Conservation (phyloP, 2,113 vertebrate genomes). For the Corythornis madagascariensis region DNA sequence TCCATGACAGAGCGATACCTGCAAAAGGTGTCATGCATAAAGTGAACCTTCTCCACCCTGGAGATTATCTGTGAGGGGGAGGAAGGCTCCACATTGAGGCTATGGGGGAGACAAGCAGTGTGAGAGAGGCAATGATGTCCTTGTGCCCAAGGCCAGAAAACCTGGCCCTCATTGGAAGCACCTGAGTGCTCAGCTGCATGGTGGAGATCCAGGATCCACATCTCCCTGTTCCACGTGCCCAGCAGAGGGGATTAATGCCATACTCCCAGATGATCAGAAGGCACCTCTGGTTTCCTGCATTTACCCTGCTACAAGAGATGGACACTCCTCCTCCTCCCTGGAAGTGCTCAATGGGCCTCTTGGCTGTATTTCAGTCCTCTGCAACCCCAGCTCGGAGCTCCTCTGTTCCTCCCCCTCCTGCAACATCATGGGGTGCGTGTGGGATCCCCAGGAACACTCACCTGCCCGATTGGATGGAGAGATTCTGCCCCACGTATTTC, state of each 20-base stretch:
- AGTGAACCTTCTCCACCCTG: neutral
- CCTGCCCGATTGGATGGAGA: conserved; percentile 87
- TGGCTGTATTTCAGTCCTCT: neutral
- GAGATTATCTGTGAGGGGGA: accelerated
- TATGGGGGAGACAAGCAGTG: neutral
- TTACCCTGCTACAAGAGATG: neutral
- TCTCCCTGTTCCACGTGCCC: accelerated
- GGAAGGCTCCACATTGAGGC: neutral
- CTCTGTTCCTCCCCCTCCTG: neutral
- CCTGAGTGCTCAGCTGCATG: accelerated
- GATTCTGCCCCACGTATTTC: conserved; percentile 87
- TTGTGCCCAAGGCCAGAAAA: neutral
- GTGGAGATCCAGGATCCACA: neutral
- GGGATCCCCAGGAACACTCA: conserved; percentile 34
- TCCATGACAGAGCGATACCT: conserved; percentile 84
- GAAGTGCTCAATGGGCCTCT: neutral
- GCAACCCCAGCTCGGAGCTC: neutral
- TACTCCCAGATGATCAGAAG: neutral
- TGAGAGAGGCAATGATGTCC: too few relatives aligned
- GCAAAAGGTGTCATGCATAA: neutral
- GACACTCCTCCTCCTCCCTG: neutral
- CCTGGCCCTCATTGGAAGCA: neutral
- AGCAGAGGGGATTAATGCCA: neutral
- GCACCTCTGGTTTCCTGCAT: neutral
- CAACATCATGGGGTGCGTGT: accelerated